Evolutionary conservation across 2,113 vertebrate genomes (phyloP).

Genomic region (Lycaon pictus): DNA sequence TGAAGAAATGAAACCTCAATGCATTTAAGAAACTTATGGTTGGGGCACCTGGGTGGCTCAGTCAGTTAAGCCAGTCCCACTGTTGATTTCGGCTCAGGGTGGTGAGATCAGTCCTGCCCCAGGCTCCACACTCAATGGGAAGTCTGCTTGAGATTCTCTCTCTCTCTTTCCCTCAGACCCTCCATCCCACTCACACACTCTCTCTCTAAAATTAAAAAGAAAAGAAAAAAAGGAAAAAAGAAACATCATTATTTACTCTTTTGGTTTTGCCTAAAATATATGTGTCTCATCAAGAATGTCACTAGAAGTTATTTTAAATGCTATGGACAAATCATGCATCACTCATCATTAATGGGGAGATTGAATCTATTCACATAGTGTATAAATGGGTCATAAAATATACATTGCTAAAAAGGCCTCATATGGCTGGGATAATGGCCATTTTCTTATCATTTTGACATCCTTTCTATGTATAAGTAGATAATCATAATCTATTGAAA

Average conservation of each 20-base stretch:
- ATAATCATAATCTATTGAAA: background rate
- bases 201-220: background rate
- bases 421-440: background rate
- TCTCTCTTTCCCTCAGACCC: background rate
- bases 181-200: too few species aligned
- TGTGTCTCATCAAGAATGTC: background rate
- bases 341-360: background rate
- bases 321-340: background rate
- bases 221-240: background rate
- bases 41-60: background rate
- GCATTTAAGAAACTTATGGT: background rate
- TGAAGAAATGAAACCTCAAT: background rate
- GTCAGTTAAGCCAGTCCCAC: background rate
- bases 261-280: background rate
- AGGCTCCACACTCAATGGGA: background rate
- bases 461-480: background rate
- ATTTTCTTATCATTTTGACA: background rate
- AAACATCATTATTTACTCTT: background rate
- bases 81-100: background rate
- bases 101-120: background rate
- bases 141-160: background rate
- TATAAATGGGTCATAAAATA: background rate
- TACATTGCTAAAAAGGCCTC: background rate
- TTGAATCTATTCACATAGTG: background rate
- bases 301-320: slow-evolving; percentile 24